These are phyloP conservation scores for Mus musculus DNA, from an alignment of 2,113 vertebrate species.

Conservation along the genomic window DNA sequence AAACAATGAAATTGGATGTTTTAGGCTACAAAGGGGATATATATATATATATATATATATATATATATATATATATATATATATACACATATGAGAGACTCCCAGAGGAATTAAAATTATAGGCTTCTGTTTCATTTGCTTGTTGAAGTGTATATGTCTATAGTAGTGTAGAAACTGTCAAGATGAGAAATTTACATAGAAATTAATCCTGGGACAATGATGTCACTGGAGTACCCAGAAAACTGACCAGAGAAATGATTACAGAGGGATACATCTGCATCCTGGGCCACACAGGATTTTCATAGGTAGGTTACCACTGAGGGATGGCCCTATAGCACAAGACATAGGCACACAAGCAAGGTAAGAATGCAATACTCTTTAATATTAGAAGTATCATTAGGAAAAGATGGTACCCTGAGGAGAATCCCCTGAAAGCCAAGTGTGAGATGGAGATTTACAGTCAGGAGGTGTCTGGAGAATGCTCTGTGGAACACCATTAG, in stretches of 20 bases:
- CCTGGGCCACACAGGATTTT: slow-evolving; percentile 10
- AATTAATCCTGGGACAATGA: slow-evolving; percentile 65
- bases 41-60: background rate
- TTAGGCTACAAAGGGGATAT: background rate
- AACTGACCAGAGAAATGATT: slow-evolving; percentile 38
- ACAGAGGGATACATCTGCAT: background rate
- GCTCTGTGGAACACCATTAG: background rate
- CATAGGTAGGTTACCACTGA: background rate
- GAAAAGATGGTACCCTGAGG: slow-evolving; percentile 21
- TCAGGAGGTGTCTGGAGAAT: background rate
- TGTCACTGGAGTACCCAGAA: slow-evolving; percentile 9
- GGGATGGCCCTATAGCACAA: background rate
- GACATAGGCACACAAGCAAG: background rate
- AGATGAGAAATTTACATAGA: slow-evolving; percentile 68
- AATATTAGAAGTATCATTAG: background rate
- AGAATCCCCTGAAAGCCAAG: slow-evolving; percentile 23
- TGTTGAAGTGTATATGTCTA: slow-evolving; percentile 2
- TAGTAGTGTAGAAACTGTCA: slow-evolving; percentile 46
- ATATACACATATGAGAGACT: background rate
- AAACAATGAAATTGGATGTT: slow-evolving; percentile 45
- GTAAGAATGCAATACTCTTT: background rate
- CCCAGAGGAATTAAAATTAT: slow-evolving; percentile 28
- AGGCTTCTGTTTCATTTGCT: background rate
- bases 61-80: background rate
- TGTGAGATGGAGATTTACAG: slow-evolving; percentile 29